A percentile compares a stretch with the other conserved stretches of the same genome.
Conservation (phyloP, 2,113 vertebrate genomes). For the Atlantisia rogersi region DNA sequence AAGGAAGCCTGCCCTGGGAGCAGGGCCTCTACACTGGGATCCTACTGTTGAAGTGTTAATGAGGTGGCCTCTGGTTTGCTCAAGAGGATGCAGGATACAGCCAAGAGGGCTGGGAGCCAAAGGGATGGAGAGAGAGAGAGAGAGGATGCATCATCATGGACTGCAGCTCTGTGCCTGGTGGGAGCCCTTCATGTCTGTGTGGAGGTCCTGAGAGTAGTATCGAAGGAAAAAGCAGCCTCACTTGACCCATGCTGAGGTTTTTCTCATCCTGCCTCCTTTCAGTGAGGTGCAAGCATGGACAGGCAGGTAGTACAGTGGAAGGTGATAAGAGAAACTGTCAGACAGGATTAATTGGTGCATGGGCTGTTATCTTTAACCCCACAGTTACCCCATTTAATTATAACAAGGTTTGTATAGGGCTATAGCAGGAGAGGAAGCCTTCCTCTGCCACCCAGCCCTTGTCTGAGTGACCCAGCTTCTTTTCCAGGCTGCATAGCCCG, state of each 20-base stretch:
- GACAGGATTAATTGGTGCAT: background rate
- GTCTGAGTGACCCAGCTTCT: background rate
- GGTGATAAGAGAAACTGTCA: background rate
- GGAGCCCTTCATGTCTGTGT: background rate
- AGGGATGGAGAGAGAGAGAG: rapidly evolving
- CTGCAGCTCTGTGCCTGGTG: background rate
- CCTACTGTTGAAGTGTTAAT: background rate
- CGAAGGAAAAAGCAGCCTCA: background rate
- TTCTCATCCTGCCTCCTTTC: background rate
- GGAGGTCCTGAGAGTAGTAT: background rate
- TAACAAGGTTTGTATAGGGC: rapidly evolving
- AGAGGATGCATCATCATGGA: background rate
- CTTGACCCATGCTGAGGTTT: background rate
- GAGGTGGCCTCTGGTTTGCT: background rate
- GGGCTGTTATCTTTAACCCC: background rate
- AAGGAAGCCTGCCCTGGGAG: background rate
- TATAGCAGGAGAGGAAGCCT: background rate
- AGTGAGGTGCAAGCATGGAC: background rate
- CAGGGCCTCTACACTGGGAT: rapidly evolving
- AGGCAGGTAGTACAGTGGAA: background rate
- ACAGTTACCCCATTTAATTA: background rate
- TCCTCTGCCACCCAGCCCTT: background rate
- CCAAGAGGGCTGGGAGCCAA: background rate
- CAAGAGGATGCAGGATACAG: rapidly evolving
- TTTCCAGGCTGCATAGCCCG: background rate